Base-by-base conservation (phyloP, 2,797 vertebrate species). In the Sebastes variabilis region DNA sequence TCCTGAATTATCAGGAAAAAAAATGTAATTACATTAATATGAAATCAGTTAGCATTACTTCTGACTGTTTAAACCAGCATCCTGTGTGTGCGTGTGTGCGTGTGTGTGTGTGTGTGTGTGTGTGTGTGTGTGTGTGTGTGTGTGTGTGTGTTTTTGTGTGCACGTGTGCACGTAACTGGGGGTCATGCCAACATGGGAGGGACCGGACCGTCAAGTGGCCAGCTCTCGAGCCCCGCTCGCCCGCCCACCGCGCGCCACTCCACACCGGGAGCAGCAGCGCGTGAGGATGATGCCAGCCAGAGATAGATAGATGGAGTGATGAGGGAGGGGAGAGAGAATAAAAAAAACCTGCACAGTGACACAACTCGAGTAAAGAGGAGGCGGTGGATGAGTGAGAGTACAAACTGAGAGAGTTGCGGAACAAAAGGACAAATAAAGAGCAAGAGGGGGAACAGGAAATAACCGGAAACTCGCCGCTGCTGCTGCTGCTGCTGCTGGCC, bases 151-250 rank as follows among this genome's bases (percentile, higher is more conserved):
- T n/a, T n/a, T n/a, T n/a, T n/a, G n/a, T n/a, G n/a, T n/a, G n/a
- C n/a, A n/a, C n/a, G n/a, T n/a, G n/a, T n/a, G n/a, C 54, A 30
- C 30, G 27, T 49, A 79, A 8, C 80, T 75, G 92, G 87, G 91
- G 88, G 91, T 91, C 86, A 90, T 92, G 93, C 93, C 93, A 94
- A 93, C 93, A 93, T 93, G 92, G 93, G 93, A 92, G 92, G 92
- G 91, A 91, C 87, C 77, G 82, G 87, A 82, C 90, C 80, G 81
- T 93, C 83, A 92, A 92, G 90, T 92, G 92, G 91, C 92, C 91
- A 90, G 89, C 90, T 89, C 91, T 86, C 83, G 66, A 87, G 89
- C 87, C 70, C 83, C 30, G 74, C 92, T 84, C 84, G 80, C 91
- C 93, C 93, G 90, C 93, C 92, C 90, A 94, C 94, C 86, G 89